Evolutionary conservation across 2,888 invertebrate species (phyloP).

Genomic region (Eubasilissa splendida): DNA sequence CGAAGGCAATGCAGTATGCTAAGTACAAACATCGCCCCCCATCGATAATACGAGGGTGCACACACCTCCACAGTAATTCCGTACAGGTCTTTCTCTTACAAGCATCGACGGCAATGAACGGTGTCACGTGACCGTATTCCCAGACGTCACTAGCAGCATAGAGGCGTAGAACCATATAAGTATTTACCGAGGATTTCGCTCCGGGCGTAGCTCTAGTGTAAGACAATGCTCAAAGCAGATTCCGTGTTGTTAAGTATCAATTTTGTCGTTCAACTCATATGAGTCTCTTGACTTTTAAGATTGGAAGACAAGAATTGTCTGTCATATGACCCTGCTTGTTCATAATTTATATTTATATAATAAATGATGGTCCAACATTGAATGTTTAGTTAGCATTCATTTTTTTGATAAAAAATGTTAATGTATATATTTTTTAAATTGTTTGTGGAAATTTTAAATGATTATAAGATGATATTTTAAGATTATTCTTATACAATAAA

Average conservation of each 20-base stretch:
- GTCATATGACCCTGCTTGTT: background rate
- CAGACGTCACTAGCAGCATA: background rate
- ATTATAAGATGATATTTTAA: too few relatives aligned
- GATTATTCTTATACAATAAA: too few relatives aligned
- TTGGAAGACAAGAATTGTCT: background rate
- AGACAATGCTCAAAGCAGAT: conserved; percentile 4
- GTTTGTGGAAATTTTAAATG: too few relatives aligned
- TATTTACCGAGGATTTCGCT: background rate
- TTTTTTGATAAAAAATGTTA: too few relatives aligned
- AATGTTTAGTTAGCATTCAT: too few relatives aligned
- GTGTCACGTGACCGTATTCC: conserved; percentile 46
- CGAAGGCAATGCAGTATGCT: background rate
- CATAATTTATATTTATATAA: background rate
- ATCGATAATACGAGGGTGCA: too few relatives aligned
- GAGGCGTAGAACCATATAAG: background rate
- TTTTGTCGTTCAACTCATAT: background rate
- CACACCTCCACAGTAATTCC: conserved; percentile 37
- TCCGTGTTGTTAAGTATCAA: background rate
- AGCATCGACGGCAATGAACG: conserved; percentile 14
- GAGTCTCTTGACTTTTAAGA: background rate
- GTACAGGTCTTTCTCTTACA: background rate
- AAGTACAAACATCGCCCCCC: background rate
- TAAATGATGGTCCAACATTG: background rate
- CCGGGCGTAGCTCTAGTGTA: conserved; percentile 1
- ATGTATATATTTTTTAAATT: too few relatives aligned